Evolutionary conservation across 2,888 invertebrate species (phyloP).

Genomic region (Xylota sylvarum): DNA sequence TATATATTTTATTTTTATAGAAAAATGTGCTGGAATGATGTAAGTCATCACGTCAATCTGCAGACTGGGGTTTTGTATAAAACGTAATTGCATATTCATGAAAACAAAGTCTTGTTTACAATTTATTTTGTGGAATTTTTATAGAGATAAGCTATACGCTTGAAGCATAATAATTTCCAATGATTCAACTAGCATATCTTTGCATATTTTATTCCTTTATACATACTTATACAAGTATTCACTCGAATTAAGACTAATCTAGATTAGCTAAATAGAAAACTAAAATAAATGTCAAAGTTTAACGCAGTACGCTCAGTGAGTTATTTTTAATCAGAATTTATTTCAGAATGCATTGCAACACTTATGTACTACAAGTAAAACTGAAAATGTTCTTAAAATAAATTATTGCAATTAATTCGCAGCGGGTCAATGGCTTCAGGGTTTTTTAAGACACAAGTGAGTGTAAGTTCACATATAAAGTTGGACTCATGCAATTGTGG

Average conservation of each 20-base stretch:
- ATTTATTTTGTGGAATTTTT: too few relatives aligned
- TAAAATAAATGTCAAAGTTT: slow-evolving; percentile 29
- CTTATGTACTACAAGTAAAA: slow-evolving; percentile 4
- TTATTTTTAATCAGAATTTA: slow-evolving; percentile 34
- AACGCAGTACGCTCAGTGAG: not conserved
- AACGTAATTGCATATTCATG: not conserved
- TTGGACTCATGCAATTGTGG: too few relatives aligned
- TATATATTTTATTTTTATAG: too few relatives aligned
- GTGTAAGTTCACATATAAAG: not conserved
- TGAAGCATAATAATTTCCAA: not conserved
- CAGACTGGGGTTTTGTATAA: not conserved
- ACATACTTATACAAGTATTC: too few relatives aligned
- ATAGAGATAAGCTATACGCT: not conserved
- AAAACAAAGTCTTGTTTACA: not conserved
- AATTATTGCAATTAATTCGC: slow-evolving; percentile 17
- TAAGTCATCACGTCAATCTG: not conserved
- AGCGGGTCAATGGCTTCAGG: slow-evolving; percentile 34
- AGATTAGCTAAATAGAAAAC: slow-evolving; percentile 1
- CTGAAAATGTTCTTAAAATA: slow-evolving; percentile 9
- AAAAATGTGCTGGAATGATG: not conserved
- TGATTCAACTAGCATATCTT: too few relatives aligned
- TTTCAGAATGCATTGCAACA: slow-evolving; percentile 16
- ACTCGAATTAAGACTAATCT: not conserved
- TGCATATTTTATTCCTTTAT: too few relatives aligned
- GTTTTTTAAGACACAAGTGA: too few relatives aligned